Evolutionary conservation across 2,113 vertebrate species (phyloP), one percentile per base, ranked within the genome.

Genomic region (Scophthalmus maximus): DNA sequence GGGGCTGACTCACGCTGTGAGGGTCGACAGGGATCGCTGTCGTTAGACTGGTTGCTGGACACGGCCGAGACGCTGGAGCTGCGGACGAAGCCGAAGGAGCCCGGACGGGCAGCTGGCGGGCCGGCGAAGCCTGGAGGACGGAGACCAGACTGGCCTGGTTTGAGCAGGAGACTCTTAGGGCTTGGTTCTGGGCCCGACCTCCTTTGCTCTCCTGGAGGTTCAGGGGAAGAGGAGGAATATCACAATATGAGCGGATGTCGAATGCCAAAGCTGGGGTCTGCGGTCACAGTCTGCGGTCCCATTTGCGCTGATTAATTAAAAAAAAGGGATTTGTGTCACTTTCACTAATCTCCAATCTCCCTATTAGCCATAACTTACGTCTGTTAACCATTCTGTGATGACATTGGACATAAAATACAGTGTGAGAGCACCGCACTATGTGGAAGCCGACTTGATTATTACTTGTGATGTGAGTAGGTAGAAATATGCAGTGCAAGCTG

Each of bases 111-210:
- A n/a, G 95, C 89, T 0, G 96, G 96, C 63, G 98, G 81, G 47
- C 95, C 92, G 0, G 96, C 95, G 82, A 97, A 98, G 2, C 96
- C 96, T 1, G 97, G 97, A 22, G 96, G 95, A 30, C 96, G 96
- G 11, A 98, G 95, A 63, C 96, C 95, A n/a, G 96, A 95, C 3
- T 92, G 95, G 52, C 94, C 95, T 1, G 94, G 88, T 87, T 97
- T 98, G 1, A 94, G 93, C 2, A 95, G 94, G 62, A 89, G 90
- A 26, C 94, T 93, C 89, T 95, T 97, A 36, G 92, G 88, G 63
- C 81, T 74, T 42, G 83, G 93, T 64, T 95, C 91, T 82, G 88
- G 85, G 6, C 90, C 88, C 20, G 90, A 81, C 87, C 94, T 95
- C 90, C 93, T 97, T 60, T 93, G 92, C 72, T 98, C 96, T 91